These are phyloP conservation scores for Schizaphis graminum DNA, from an alignment of 2,888 invertebrate genomes.

Conservation along the genomic window DNA sequence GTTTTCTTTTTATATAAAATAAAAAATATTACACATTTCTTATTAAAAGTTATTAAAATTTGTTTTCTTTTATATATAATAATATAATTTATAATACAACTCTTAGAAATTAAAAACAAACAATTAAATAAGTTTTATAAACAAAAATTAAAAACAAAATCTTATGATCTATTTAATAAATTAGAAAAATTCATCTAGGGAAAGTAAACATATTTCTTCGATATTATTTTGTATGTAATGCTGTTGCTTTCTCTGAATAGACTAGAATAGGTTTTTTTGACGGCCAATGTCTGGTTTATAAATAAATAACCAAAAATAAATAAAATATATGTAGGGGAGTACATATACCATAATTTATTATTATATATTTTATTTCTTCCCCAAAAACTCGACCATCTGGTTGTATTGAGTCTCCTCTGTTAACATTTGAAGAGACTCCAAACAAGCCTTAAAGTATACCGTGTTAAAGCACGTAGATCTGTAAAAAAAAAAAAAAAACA, in stretches of 20 bases:
- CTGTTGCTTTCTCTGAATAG: constrained; percentile 66
- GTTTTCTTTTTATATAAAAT: constrained; percentile 64
- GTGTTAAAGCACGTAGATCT: constrained; percentile 85
- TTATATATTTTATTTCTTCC: constrained; percentile 73
- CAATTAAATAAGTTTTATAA: constrained; percentile 63
- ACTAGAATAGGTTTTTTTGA: constrained; percentile 68
- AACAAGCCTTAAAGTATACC: constrained; percentile 85
- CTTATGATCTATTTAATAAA: constrained; percentile 64
- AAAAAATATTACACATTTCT: constrained; percentile 63
- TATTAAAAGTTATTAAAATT: constrained; percentile 62
- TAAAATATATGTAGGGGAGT: constrained; percentile 58
- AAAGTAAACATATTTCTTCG: constrained; percentile 64
- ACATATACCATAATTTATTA: constrained; percentile 53
- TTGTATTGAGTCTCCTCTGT: constrained; percentile 84
- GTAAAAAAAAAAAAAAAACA: constrained; percentile 71
- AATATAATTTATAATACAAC: constrained; percentile 65
- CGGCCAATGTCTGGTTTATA: constrained; percentile 65
- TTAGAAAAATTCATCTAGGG: constrained; percentile 65
- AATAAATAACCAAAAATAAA: constrained; percentile 64
- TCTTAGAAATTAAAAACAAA: constrained; percentile 66
- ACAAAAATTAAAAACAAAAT: constrained; percentile 61
- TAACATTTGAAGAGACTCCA: constrained; percentile 82
- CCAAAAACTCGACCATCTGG: constrained; percentile 85
- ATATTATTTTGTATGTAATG: constrained; percentile 64
- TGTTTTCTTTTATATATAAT: constrained; percentile 60